A percentile compares a stretch with the other conserved stretches of the same genome.
These are phyloP conservation scores for Spilarctia lutea DNA, from an alignment of 2,888 invertebrate genomes.

Conservation along the genomic window DNA sequence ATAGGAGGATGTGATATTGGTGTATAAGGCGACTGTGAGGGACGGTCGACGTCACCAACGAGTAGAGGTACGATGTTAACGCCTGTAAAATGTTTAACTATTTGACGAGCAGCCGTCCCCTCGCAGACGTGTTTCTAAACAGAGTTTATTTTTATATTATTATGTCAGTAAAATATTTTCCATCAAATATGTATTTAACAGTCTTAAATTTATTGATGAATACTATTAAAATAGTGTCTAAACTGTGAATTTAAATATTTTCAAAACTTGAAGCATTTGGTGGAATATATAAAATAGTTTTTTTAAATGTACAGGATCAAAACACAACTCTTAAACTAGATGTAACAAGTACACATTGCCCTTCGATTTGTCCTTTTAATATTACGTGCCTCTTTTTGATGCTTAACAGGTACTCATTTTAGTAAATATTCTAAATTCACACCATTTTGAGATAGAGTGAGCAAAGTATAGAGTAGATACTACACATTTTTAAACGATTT, in stretches of 20 bases:
- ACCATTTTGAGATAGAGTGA: no score
- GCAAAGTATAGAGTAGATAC: no score
- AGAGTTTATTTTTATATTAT: not conserved
- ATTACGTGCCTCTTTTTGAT: no score
- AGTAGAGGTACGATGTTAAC: conserved; percentile 31
- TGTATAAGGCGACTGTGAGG: conserved; percentile 38
- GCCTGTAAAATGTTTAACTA: not conserved
- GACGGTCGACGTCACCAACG: conserved; percentile 36
- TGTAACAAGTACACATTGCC: not conserved
- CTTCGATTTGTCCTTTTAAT: not conserved
- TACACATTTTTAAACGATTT: no score
- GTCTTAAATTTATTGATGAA: not conserved
- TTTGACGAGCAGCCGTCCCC: not conserved
- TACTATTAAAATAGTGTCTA: not conserved
- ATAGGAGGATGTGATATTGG: conserved; percentile 47
- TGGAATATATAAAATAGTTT: not conserved
- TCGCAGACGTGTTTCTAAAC: not conserved
- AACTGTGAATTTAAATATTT: not conserved
- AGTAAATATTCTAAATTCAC: no score
- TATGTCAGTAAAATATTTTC: not conserved
- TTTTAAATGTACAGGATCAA: no score
- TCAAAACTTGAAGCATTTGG: not conserved
- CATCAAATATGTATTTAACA: not conserved
- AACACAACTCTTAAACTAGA: no score
- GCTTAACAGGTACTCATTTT: no score